Evolutionary conservation across 1,140 invertebrate genomes (phyloP), one percentile per base, ranked within the genome.

Genomic region (Sweltsa coloradensis): DNA sequence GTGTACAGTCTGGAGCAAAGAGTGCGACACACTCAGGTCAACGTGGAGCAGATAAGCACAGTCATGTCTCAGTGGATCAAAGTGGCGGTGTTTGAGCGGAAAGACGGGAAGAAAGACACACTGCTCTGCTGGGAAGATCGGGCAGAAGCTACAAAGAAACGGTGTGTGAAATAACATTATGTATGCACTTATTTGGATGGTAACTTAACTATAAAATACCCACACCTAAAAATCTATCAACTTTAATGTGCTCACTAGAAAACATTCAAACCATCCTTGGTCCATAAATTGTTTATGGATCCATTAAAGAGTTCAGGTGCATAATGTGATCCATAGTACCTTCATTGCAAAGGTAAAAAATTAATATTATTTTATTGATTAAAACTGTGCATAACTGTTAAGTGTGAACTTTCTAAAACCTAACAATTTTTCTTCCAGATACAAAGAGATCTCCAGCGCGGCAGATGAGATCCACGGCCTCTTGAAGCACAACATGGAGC

Each of bases 51-150:
- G 55, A 85, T 95, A 19, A 76, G 78, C 59, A 71, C 71, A 11
- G 73, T 88, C 11, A 77, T 93, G 66, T 76, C 76, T 5, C 75
- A 79, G 0, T 95, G 89, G 88, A 77, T 76, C 14, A 78, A 77
- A 51, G 72, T 72, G 26, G 87, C 91, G 11, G 62, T 95, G 3
- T 92, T 90, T 66, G 83, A 89, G 65, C 70, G 91, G 41, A 81
- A 78, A 56, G 89, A 94, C 60, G 77, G 78, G 5, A 86, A 85
- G 57, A 85, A 84, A 66, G 84, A 93, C 55, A 73, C 79, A 0
- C 70, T 93, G 14, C 66, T 97, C 3, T 81, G 78, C 50, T 66
- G 94, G n/a, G 86, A 92, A 13, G 89, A 94, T 53, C 73, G 80
- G 18, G 65, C 74, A 6, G 87, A 91, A 55, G 73, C 76, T 31